phyloP scores from a whole-genome alignment of 2,113 vertebrate genomes.

The Crocuta crocuta region DNA sequence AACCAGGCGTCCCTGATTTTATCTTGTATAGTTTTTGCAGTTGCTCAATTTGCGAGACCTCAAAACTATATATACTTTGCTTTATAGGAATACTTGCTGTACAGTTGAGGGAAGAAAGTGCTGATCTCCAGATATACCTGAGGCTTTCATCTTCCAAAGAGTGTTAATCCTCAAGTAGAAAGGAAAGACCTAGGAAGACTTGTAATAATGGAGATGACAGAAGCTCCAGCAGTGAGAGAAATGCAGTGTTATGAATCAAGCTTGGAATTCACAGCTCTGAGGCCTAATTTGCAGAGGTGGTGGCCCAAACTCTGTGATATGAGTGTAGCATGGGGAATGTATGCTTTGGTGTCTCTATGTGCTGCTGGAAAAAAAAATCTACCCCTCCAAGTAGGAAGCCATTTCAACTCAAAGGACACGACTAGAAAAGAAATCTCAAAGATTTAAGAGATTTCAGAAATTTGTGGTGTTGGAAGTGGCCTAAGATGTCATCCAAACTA shows the following conservation, averaged over 20 bases:
- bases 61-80: background rate
- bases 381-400: background rate
- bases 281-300: constrained; percentile 46
- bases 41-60: background rate
- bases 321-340: background rate
- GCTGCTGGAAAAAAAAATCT: constrained; percentile 27
- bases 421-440: constrained; percentile 13
- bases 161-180: constrained; percentile 49
- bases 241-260: constrained; percentile 40
- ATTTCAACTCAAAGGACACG: constrained; percentile 19
- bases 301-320: background rate
- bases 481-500: constrained; percentile 44
- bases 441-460: constrained; percentile 49
- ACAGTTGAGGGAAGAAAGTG: constrained; percentile 19
- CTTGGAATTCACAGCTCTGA: constrained; percentile 60
- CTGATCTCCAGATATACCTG: background rate
- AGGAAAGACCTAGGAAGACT: background rate
- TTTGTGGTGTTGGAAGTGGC: background rate
- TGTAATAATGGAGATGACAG: background rate
- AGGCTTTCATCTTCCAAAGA: background rate
- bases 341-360: background rate
- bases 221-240: constrained; percentile 51
- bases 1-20: background rate
- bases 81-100: background rate
- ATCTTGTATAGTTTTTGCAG: background rate